These are phyloP conservation scores for Nemapogon koenigi DNA, from an alignment of 2,888 invertebrate genomes.

Conservation along the genomic window DNA sequence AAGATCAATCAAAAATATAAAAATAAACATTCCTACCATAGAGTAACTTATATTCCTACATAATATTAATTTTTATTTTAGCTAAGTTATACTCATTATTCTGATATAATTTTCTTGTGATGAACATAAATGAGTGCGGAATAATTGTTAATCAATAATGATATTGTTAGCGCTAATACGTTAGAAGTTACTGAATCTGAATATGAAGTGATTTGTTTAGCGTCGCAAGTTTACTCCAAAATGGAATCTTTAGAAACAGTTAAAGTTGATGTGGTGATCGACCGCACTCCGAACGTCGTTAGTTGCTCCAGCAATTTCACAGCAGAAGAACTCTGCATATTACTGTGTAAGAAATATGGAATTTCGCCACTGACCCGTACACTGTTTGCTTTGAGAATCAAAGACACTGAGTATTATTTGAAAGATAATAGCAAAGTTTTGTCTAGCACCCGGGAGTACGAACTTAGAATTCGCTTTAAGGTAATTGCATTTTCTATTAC, in stretches of 20 bases:
- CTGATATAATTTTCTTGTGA: too few relatives aligned
- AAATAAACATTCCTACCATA: too few relatives aligned
- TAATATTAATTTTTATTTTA: too few relatives aligned
- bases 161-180: too few relatives aligned
- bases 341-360: slow-evolving; percentile 72
- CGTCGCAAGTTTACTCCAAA: too few relatives aligned
- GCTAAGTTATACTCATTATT: too few relatives aligned
- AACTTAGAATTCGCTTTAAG: slow-evolving; percentile 83
- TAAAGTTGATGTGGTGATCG: slow-evolving; percentile 48
- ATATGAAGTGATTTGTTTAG: too few relatives aligned
- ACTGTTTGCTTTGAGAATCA: slow-evolving; percentile 77
- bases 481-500: slow-evolving; percentile 29
- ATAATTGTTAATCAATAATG: too few relatives aligned
- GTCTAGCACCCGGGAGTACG: slow-evolving; percentile 63
- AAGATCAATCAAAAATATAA: too few relatives aligned
- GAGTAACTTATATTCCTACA: too few relatives aligned
- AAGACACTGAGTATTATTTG: slow-evolving; percentile 71
- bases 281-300: slow-evolving; percentile 40
- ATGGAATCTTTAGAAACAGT: slow-evolving; percentile 22
- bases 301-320: slow-evolving; percentile 48
- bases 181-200: too few relatives aligned
- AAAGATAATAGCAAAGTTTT: slow-evolving; percentile 64
- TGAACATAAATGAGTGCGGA: too few relatives aligned
- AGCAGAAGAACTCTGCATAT: slow-evolving; percentile 75
- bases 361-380: slow-evolving; percentile 81